Conservation (phyloP, 2,888 invertebrate genomes). For the Lomographa bimaculata region DNA sequence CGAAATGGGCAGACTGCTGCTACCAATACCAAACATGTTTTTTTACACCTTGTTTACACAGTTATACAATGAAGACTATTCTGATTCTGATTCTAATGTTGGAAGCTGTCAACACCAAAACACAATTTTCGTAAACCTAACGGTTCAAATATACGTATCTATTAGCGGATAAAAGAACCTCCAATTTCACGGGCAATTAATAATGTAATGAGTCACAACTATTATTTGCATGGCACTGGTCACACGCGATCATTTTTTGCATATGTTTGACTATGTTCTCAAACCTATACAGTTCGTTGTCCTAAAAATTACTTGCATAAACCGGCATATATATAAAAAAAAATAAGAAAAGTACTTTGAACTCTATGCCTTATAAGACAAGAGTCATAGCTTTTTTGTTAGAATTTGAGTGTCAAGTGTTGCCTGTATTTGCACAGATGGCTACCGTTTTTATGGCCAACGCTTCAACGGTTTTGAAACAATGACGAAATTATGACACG, state of each 20-base stretch:
- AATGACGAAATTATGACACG: conserved; percentile 38
- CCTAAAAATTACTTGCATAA: conserved; percentile 47
- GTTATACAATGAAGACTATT: too few relatives aligned
- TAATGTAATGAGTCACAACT: conserved; percentile 16
- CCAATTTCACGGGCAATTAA: conserved; percentile 19
- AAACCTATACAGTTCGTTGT: conserved; percentile 48
- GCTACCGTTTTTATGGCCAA: conserved; percentile 53
- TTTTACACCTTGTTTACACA: too few relatives aligned
- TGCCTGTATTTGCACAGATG: conserved; percentile 52
- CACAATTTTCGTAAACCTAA: too few relatives aligned
- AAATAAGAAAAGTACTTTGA: conserved; percentile 1
- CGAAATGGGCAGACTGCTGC: too few relatives aligned
- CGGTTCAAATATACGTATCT: too few relatives aligned
- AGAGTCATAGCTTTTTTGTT: conserved; percentile 21
- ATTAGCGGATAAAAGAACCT: too few relatives aligned
- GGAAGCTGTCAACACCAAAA: too few relatives aligned
- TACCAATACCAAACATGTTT: too few relatives aligned
- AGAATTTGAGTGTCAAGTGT: conserved; percentile 44
- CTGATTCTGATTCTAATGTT: too few relatives aligned
- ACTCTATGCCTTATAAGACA: conserved; percentile 5
- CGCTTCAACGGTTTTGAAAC: conserved; percentile 35
- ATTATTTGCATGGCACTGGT: conserved; percentile 17
- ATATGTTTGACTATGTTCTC: conserved; percentile 41
- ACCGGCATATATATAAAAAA: conserved; percentile 12
- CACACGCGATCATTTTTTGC: conserved; percentile 39